Evolutionary conservation across 2,113 vertebrate species (phyloP), one percentile per base, ranked within the genome.

Genomic region (Ranitomeya imitator): DNA sequence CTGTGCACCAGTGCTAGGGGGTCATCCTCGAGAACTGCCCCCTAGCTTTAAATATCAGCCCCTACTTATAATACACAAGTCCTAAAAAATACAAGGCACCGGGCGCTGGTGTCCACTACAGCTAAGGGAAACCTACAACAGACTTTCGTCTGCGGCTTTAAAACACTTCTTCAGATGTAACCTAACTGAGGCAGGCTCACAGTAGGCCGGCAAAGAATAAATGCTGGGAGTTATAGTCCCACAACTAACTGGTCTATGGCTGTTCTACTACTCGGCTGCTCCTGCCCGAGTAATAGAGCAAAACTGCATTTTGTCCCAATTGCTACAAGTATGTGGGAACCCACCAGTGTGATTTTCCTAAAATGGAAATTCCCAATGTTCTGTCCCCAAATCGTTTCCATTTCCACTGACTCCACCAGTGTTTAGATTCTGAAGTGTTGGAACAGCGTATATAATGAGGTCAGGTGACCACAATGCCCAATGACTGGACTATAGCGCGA

Each of bases 21-120:
- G 14, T 60, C 55, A 4, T 81, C 15, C 21, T 11, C 71, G 4
- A 71, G 9, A 84, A 57, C 19, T 9, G 6, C 7, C 18, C 59
- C 23, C 31, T 14, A 37, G 31, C 55, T 60, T 61, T 26, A 12
- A 6, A 3, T 11, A 61, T 0, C 8, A 60, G 55, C 57, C 15
- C 61, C 26, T 81, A 78, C 45, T 21, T 54, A 21, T 13, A 54
- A n/a, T 78, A 60, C 55, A 37, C 23, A 81, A 13, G 59, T 31
- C 78, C 78, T 37, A 81, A 37, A 61, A 60, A 81, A 81, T 31
- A 26, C 79, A 60, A 81, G 79, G 79, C 59, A 60, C 79, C 12
- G 13, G 57, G 59, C 16, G 15, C n/a, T 31, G n/a, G 54, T 80
- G 78, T 26, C n/a, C 23, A 59, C 54, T 81, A 80, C 78, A 81